Percentiles rank a stretch among this genome's conserved stretches.
Evolutionary conservation across 2,797 vertebrate genomes (phyloP).

Genomic region (Rhabdophis nuchalis): DNA sequence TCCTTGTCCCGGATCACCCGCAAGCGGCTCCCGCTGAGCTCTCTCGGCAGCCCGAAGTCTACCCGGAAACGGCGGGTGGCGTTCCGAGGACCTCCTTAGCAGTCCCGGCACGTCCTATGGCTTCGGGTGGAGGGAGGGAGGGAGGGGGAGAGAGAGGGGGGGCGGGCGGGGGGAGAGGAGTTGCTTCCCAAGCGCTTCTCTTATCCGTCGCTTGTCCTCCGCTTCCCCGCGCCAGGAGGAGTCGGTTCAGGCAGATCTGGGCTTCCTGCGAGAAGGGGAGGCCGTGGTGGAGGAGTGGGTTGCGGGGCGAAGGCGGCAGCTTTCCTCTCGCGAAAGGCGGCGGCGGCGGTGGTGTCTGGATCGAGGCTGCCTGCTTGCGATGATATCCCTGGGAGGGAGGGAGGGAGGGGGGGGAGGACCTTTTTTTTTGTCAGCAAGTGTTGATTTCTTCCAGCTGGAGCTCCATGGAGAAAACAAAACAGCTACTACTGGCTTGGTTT

Average conservation of each 20-base stretch:
- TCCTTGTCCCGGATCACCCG: neutral
- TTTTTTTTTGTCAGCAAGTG: neutral
- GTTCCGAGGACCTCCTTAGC: neutral
- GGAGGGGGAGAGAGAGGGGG: too few species aligned
- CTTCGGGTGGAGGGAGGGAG: neutral
- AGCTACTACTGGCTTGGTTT: neutral
- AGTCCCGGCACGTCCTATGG: neutral
- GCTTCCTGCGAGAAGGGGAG: neutral
- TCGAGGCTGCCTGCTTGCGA: neutral
- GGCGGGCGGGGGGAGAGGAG: neutral
- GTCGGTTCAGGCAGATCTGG: neutral
- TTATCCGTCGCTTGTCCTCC: neutral
- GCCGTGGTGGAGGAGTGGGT: neutral
- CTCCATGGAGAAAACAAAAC: neutral
- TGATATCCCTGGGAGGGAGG: neutral
- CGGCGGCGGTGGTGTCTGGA: neutral
- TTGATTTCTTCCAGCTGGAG: neutral
- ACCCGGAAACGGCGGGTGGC: neutral
- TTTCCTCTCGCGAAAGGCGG: too few species aligned
- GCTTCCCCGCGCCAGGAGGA: neutral
- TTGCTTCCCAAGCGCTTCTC: neutral
- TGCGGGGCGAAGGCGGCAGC: neutral
- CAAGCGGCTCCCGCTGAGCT: too few species aligned
- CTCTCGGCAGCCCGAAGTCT: too few species aligned
- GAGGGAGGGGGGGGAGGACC: rapidly evolving